These are phyloP conservation scores for Nyctalus aviator DNA, from an alignment of 2,797 vertebrate species.

Conservation along the genomic window DNA sequence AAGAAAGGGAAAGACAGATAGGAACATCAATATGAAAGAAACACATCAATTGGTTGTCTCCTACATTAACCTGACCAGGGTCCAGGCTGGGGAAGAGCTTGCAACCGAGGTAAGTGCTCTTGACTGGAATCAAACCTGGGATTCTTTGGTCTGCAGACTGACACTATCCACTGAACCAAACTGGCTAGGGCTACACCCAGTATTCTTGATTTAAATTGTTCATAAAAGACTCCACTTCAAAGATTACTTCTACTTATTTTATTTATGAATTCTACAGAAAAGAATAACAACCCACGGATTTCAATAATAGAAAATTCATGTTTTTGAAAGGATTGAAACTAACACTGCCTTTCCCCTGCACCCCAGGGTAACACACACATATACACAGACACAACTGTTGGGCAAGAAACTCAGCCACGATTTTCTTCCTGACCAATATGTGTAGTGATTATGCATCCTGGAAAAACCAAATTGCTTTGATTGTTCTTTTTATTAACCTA, in stretches of 20 bases:
- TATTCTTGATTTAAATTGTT: not conserved
- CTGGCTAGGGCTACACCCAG: not conserved
- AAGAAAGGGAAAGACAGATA: no score
- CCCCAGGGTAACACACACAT: not conserved
- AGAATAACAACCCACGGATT: conserved; percentile 1
- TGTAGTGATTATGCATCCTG: not conserved
- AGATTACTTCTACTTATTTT: not conserved
- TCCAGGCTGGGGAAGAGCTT: no score
- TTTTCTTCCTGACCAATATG: not conserved
- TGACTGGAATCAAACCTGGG: no score
- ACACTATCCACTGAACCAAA: no score
- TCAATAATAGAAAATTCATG: not conserved
- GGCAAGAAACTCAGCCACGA: not conserved
- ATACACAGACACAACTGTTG: not conserved
- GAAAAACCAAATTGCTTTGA: not conserved
- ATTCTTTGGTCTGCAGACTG: no score
- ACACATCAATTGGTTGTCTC: no score
- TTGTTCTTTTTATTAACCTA: not conserved
- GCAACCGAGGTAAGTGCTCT: no score
- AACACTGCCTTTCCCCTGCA: not conserved
- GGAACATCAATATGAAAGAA: no score
- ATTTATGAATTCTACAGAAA: not conserved
- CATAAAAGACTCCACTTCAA: not conserved
- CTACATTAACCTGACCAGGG: no score
- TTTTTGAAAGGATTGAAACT: not conserved